These are phyloP conservation scores for Sipha flava DNA, from an alignment of 1,140 invertebrate species.

Conservation along the genomic window DNA sequence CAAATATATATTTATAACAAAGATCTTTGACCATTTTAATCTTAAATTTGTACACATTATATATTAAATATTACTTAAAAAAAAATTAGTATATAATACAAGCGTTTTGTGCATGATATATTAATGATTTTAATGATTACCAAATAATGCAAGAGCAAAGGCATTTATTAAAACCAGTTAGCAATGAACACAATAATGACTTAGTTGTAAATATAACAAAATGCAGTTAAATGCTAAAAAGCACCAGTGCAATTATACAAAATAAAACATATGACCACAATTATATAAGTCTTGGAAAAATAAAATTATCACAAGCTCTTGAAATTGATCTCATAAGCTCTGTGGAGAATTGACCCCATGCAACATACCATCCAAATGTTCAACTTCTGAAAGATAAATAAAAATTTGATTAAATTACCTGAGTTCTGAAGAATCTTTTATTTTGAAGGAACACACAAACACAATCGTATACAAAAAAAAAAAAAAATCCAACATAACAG, in stretches of 20 bases:
- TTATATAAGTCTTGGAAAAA: not conserved
- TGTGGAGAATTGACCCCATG: not conserved
- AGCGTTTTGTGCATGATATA: not conserved
- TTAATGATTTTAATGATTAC: not conserved
- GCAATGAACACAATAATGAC: not conserved
- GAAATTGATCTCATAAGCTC: not conserved
- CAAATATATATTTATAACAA: not conserved
- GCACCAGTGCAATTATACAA: not conserved
- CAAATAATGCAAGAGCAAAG: not conserved
- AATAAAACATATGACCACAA: too few relatives aligned
- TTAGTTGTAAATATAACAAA: not conserved
- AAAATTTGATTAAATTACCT: not conserved
- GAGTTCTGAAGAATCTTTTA: not conserved
- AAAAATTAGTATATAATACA: not conserved
- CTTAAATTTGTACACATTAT: not conserved
- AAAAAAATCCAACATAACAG: constrained; percentile 17
- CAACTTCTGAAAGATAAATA: constrained; percentile 20
- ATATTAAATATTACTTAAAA: not conserved
- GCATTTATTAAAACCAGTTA: not conserved
- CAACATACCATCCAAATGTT: constrained; percentile 2
- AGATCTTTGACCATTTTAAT: not conserved
- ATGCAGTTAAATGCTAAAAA: not conserved
- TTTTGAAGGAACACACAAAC: constrained; percentile 29
- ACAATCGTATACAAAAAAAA: not conserved
- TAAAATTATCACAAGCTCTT: too few relatives aligned